These are phyloP conservation scores for Drosophila seclusa DNA, from an alignment of 2,888 invertebrate genomes.

Conservation along the genomic window DNA sequence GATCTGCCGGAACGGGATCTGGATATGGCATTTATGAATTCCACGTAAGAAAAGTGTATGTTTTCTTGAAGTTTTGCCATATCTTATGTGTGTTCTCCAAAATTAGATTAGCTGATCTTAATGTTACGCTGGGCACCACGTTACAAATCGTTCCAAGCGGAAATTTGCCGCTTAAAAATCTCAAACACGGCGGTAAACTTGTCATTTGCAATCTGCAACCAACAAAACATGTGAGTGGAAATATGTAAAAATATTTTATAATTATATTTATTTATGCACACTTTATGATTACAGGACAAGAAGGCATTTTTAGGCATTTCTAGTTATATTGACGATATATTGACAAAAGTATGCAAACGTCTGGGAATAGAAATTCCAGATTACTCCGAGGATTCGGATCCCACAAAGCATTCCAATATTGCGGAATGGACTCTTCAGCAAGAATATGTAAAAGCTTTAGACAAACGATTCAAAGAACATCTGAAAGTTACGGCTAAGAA, in stretches of 20 bases:
- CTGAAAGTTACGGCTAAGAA: constrained; percentile 31
- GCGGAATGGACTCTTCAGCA: constrained; percentile 90
- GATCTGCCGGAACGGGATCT: constrained; percentile 95
- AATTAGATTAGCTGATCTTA: constrained; percentile 94
- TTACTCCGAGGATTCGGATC: constrained; percentile 89
- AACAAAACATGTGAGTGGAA: constrained; percentile 94
- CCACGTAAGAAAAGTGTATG: constrained; percentile 85
- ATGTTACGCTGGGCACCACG: constrained; percentile 98
- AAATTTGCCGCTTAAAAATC: constrained; percentile 93
- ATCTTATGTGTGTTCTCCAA: neutral
- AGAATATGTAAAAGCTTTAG: constrained; percentile 87
- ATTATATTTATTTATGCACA: neutral
- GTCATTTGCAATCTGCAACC: constrained; percentile 98
- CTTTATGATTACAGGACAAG: constrained; percentile 89
- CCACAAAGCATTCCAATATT: constrained; percentile 86
- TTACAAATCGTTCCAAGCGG: constrained; percentile 99
- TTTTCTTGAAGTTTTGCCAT: neutral
- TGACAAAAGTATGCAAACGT: constrained; percentile 90
- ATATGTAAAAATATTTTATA: neutral
- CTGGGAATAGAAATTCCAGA: constrained; percentile 90
- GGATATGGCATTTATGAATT: constrained; percentile 93
- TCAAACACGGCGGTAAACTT: constrained; percentile 94
- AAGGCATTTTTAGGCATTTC: constrained; percentile 95
- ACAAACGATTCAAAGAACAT: constrained; percentile 86
- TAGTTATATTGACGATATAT: constrained; percentile 94